These are phyloP conservation scores for Chionoecetes opilio DNA, from an alignment of 1,140 invertebrate species.

Conservation along the genomic window DNA sequence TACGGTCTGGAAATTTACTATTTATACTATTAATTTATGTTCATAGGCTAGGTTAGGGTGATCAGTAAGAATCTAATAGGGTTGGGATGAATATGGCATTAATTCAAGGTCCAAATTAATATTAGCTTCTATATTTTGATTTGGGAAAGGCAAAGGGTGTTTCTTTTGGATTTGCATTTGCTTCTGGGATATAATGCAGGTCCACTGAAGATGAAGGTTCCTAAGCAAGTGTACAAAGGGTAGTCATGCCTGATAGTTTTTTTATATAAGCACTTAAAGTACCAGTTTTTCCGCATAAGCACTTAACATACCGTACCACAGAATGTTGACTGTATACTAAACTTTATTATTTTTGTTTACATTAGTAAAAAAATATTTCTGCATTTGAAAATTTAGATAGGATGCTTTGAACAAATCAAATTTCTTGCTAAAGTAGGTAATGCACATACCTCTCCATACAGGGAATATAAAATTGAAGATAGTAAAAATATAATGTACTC, in stretches of 20 bases:
- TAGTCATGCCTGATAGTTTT: conserved; percentile 43
- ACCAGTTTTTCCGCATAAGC: neutral
- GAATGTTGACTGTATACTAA: neutral
- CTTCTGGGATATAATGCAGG: conserved; percentile 54
- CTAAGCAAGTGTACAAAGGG: conserved; percentile 51
- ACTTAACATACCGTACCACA: neutral
- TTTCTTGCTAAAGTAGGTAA: conserved; percentile 2
- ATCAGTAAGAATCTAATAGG: conserved; percentile 68
- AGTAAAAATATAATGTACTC: conserved; percentile 31
- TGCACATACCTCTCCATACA: conserved; percentile 29
- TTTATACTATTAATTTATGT: conserved; percentile 40
- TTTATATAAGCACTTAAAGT: no score
- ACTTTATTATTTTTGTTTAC: neutral
- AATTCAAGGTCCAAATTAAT: conserved; percentile 52
- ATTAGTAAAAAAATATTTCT: neutral
- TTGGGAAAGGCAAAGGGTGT: conserved; percentile 64
- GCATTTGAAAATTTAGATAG: neutral
- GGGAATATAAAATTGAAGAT: conserved; percentile 17
- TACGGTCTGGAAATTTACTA: conserved; percentile 70
- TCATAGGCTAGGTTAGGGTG: conserved; percentile 67
- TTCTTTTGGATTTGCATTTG: conserved; percentile 63
- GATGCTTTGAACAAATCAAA: conserved; percentile 11
- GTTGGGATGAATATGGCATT: conserved; percentile 59
- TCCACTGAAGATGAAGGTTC: conserved; percentile 64
- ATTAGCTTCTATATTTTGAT: conserved; percentile 54